Conservation (phyloP, 1,140 invertebrate genomes). For the Drosophila lowei region DNA sequence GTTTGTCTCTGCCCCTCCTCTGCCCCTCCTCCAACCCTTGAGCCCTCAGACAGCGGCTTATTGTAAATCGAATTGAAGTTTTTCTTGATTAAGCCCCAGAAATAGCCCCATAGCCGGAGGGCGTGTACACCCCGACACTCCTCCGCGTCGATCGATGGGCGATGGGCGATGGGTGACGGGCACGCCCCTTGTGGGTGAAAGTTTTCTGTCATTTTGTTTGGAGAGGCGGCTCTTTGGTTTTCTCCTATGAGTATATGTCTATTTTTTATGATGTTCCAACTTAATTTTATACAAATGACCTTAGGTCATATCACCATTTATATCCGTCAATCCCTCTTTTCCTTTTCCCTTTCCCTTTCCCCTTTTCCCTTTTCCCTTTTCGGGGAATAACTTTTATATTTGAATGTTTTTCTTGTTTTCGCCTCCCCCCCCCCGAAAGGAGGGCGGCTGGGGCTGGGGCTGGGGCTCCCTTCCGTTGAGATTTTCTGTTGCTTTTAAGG, state of each 20-base stretch:
- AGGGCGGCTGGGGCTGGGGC: neutral
- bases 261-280: constrained; percentile 78
- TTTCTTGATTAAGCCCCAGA: constrained; percentile 65
- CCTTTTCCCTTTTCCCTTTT: constrained; percentile 36
- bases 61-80: constrained; percentile 80
- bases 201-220: constrained; percentile 33
- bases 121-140: constrained; percentile 23
- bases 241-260: constrained; percentile 10
- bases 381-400: constrained; percentile 78
- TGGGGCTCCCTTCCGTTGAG: constrained; percentile 19
- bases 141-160: too few species aligned
- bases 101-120: constrained; percentile 23
- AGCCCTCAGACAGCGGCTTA: constrained; percentile 32
- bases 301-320: constrained; percentile 81
- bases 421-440: neutral
- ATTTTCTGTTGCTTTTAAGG: constrained; percentile 70
- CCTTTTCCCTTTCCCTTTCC: too few species aligned
- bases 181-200: constrained; percentile 28
- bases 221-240: constrained; percentile 1
- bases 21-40: neutral
- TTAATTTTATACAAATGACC: constrained; percentile 82
- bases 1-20: constrained; percentile 1
- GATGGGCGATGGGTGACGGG: neutral
- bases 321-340: constrained; percentile 70
- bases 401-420: constrained; percentile 60